A percentile compares a stretch with the other conserved stretches of the same genome.
Conservation (phyloP, 2,888 invertebrate species). For the Polydrusus pterygomalis region DNA sequence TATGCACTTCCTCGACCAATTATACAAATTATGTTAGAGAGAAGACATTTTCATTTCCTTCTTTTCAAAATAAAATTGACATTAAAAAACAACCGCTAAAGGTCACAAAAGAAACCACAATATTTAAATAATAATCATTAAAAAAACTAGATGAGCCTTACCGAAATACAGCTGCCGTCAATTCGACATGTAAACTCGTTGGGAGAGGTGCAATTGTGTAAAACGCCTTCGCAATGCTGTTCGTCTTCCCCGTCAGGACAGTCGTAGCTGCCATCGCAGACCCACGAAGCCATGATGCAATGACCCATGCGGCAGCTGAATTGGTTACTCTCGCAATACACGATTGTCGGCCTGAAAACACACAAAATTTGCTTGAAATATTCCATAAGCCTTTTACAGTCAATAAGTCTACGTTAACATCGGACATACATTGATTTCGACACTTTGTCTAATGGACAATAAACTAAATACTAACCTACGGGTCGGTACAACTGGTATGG, state of each 20-base stretch:
- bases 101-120: too few species aligned
- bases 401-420: too few species aligned
- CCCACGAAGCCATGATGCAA: constrained; percentile 77
- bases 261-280: constrained; percentile 78
- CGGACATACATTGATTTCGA: too few species aligned
- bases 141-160: constrained; percentile 53
- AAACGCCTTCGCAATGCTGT: constrained; percentile 64
- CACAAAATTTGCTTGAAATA: too few species aligned
- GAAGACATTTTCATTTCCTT: too few species aligned
- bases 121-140: too few species aligned
- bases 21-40: too few species aligned
- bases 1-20: too few species aligned
- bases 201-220: constrained; percentile 65
- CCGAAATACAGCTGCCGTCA: constrained; percentile 79
- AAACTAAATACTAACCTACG: constrained; percentile 22
- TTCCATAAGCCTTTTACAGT: too few species aligned
- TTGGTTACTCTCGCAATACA: constrained; percentile 74
- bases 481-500: background rate
- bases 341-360: background rate
- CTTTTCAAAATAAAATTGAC: too few species aligned
- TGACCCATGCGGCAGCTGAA: constrained; percentile 76
- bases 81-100: too few species aligned
- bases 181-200: constrained; percentile 77
- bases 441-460: too few species aligned
- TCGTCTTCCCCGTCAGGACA: constrained; percentile 80